Conservation (phyloP, 2,797 vertebrate species). For the Apogon talboti region DNA sequence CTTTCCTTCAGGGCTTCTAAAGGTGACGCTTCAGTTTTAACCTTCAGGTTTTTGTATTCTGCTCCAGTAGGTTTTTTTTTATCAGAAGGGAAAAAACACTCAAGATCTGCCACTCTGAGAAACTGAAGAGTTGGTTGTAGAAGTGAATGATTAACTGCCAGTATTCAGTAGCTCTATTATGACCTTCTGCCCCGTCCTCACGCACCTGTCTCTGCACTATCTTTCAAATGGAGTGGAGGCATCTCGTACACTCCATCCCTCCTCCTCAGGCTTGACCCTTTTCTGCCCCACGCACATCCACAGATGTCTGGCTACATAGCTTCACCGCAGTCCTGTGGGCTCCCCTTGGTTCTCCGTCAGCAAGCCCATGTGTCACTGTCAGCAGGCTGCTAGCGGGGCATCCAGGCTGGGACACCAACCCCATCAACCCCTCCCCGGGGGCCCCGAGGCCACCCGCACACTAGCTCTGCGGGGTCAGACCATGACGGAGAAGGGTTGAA, state of each 20-base stretch:
- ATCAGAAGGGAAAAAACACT: conserved; percentile 42
- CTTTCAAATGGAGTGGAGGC: conserved; percentile 39
- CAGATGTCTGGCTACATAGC: conserved; percentile 54
- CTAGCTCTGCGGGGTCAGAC: conserved; percentile 45
- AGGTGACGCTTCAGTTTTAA: conserved; percentile 35
- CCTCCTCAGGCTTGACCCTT: conserved; percentile 31
- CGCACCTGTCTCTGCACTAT: conserved; percentile 41
- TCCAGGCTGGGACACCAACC: conserved; percentile 45
- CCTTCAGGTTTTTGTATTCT: conserved; percentile 19
- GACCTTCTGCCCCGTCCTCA: conserved; percentile 37
- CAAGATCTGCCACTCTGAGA: conserved; percentile 37
- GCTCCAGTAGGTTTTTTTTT: conserved; percentile 29
- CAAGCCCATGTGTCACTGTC: conserved; percentile 72
- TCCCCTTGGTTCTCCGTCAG: conserved; percentile 54
- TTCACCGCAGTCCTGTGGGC: conserved; percentile 25
- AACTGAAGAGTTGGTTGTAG: conserved; percentile 41
- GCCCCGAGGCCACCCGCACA: conserved; percentile 44
- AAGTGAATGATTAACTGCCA: conserved; percentile 56
- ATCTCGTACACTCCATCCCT: conserved; percentile 40
- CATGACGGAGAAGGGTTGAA: conserved; percentile 38
- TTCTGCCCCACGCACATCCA: conserved; percentile 39
- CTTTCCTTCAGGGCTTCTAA: conserved; percentile 21
- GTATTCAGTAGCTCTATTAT: conserved; percentile 43
- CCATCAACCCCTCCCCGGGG: conserved; percentile 69
- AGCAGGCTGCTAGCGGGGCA: conserved; percentile 42